Percentiles rank a stretch among this genome's conserved stretches.
Evolutionary conservation across 2,113 vertebrate genomes (phyloP).

Genomic region (Australoheros scitulus): DNA sequence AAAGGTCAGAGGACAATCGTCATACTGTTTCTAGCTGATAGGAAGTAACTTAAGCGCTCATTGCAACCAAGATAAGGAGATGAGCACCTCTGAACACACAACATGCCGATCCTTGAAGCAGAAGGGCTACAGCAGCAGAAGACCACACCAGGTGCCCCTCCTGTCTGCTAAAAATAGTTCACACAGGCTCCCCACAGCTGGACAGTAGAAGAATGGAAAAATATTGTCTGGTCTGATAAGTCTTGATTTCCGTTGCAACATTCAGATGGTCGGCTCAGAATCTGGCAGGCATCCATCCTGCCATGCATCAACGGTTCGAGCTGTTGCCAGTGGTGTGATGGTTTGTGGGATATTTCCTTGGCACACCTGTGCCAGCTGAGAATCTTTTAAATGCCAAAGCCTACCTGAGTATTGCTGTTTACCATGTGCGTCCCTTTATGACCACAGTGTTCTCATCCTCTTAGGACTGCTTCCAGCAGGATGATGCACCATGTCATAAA

Average conservation of each 20-base stretch:
- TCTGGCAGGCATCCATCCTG: background rate
- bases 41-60: background rate
- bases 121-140: too few species aligned
- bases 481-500: too few species aligned
- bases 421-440: background rate
- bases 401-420: background rate
- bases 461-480: background rate
- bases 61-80: background rate
- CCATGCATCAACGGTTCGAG: background rate
- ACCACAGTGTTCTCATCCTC: background rate
- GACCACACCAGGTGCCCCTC: too few species aligned
- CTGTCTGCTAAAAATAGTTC: background rate
- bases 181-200: background rate
- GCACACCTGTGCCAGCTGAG: background rate
- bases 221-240: background rate
- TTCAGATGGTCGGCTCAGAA: background rate
- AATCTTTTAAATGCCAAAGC: background rate
- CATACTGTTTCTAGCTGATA: background rate
- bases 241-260: background rate
- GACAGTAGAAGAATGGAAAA: background rate
- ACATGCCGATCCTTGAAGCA: background rate
- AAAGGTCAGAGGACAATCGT: too few species aligned
- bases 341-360: background rate
- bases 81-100: background rate
- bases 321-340: background rate